Evolutionary conservation across 2,888 invertebrate species (phyloP), one percentile per base, ranked within the genome.

Genomic region (Sipunculus nudus): DNA sequence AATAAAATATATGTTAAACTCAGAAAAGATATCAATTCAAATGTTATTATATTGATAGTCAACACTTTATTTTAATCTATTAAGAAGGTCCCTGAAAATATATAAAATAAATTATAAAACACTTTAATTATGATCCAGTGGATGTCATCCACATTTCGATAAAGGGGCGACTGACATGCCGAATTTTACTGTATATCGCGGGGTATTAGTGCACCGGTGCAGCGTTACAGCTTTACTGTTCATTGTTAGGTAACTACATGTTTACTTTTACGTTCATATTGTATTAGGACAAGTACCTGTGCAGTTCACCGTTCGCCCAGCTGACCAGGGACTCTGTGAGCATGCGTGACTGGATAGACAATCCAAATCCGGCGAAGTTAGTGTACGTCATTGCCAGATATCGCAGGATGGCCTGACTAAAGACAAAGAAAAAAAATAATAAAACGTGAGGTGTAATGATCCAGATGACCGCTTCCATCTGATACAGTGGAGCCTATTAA

Each of bases 251-350:
- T n/a, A n/a, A n/a, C n/a, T n/a, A n/a, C n/a, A n/a, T n/a, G n/a
- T n/a, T n/a, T n/a, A n/a, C n/a, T n/a, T n/a, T n/a, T n/a, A n/a
- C n/a, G n/a, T n/a, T n/a, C n/a, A n/a, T n/a, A n/a, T n/a, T n/a
- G n/a, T n/a, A n/a, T n/a, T n/a, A n/a, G n/a, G n/a, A 43, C 10
- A 28, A 26, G 46, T 39, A 75, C 75, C 77, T 75, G 64, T 76
- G 76, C 3, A 78, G 66, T 59, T 78, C 76, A 6, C 72, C 64
- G 60, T 73, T 74, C 5, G 77, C 73, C 78, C 78, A 78, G 61
- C 73, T 71, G 26, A 76, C 57, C 3, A 78, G 55, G 3, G 78
- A 77, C 49, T 77, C 75, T 26, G 66, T 40, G 60, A 53, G 45
- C 45, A 58, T 49, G 23, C 65, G 59, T 2, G 58, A 59, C 10